Evolutionary conservation across 2,797 vertebrate genomes (phyloP).

Genomic region (Phalloptychus januarius): DNA sequence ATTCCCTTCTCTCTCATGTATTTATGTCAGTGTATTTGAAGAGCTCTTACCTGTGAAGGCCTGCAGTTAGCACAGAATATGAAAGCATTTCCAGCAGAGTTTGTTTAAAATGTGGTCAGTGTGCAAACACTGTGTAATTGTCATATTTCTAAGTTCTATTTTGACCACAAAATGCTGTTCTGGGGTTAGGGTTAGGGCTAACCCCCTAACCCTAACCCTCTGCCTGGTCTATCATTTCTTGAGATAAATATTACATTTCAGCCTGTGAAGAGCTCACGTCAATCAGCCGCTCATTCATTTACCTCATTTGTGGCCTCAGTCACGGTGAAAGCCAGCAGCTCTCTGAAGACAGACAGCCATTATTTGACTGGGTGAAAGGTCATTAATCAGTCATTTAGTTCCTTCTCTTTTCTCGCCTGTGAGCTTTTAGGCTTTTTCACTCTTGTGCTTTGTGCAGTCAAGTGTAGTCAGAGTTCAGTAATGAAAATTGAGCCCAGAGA

Average conservation of each 20-base stretch:
- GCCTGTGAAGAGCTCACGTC: not conserved
- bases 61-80: not conserved
- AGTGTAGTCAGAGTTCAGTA: constrained; percentile 51
- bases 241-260: not conserved
- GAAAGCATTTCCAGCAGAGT: not conserved
- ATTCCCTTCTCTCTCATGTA: not conserved
- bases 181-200: too few relatives aligned
- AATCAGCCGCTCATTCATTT: not conserved
- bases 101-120: not conserved
- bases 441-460: constrained; percentile 15
- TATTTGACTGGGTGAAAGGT: constrained; percentile 49
- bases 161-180: too few relatives aligned
- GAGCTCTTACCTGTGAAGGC: not conserved
- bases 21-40: not conserved
- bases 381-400: constrained; percentile 59
- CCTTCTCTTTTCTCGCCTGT: constrained; percentile 14
- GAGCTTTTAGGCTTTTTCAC: constrained; percentile 20
- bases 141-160: not conserved
- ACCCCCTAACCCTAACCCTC: too few relatives aligned
- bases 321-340: not conserved
- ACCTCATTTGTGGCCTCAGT: constrained; percentile 8
- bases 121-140: not conserved
- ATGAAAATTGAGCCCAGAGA: constrained; percentile 59
- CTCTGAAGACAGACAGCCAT: constrained; percentile 33
- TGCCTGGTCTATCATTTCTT: not conserved